These are phyloP conservation scores for Pleuronectes platessa DNA, from an alignment of 2,113 vertebrate species.

Conservation along the genomic window DNA sequence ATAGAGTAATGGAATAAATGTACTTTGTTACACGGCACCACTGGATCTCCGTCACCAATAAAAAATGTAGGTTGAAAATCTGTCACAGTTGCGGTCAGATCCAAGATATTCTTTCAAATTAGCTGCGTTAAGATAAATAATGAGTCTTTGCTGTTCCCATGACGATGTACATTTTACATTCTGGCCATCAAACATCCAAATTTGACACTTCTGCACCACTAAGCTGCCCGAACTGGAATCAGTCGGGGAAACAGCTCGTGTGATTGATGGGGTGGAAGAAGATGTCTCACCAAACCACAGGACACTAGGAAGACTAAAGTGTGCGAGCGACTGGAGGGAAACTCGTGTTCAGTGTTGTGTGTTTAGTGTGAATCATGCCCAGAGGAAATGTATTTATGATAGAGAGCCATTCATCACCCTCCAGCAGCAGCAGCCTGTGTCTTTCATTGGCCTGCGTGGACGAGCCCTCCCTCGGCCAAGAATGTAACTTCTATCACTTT, in stretches of 20 bases:
- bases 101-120: slow-evolving; percentile 41
- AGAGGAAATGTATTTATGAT: slow-evolving; percentile 61
- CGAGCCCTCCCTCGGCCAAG: slow-evolving; percentile 54
- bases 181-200: slow-evolving; percentile 42
- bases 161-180: slow-evolving; percentile 42
- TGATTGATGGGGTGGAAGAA: slow-evolving; percentile 40
- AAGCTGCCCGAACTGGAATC: slow-evolving; percentile 35
- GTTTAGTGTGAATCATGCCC: slow-evolving; percentile 25
- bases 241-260: background rate
- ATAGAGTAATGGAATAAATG: no score
- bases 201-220: slow-evolving; percentile 49
- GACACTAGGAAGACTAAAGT: slow-evolving; percentile 19
- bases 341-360: slow-evolving; percentile 11
- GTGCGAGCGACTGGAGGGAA: slow-evolving; percentile 29
- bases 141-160: slow-evolving; percentile 47
- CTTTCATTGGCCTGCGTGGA: slow-evolving; percentile 56
- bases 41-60: slow-evolving; percentile 2
- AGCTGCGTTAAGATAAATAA: slow-evolving; percentile 38
- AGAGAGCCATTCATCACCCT: slow-evolving; percentile 55
- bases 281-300: slow-evolving; percentile 40
- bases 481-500: slow-evolving; percentile 72
- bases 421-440: slow-evolving; percentile 52
- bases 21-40: no score
- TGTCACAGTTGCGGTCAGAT: slow-evolving; percentile 26
- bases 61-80: slow-evolving; percentile 24